Evolutionary conservation across 2,888 invertebrate genomes (phyloP).

Genomic region (Caenorhabditis angaria): DNA sequence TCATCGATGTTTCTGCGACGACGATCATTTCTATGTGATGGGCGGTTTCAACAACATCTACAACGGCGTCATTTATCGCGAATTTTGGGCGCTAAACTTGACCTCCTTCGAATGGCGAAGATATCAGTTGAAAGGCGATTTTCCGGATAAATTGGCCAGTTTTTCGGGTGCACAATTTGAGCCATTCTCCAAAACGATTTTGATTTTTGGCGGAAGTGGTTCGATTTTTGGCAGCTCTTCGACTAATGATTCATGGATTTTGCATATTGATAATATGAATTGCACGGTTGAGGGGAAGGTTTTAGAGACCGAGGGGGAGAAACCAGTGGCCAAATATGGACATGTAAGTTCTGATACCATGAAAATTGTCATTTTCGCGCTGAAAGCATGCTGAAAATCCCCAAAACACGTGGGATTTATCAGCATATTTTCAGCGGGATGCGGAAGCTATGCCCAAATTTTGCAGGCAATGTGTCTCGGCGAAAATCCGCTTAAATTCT

Average conservation of each 20-base stretch:
- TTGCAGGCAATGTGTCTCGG: constrained; percentile 38
- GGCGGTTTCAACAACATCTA: constrained; percentile 54
- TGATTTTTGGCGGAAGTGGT: constrained; percentile 60
- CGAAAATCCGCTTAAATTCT: constrained; percentile 30
- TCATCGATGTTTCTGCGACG: constrained; percentile 60
- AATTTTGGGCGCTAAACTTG: constrained; percentile 50
- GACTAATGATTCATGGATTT: constrained; percentile 39
- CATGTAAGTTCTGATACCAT: constrained; percentile 31
- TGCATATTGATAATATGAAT: constrained; percentile 29
- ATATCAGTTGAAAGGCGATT: constrained; percentile 22
- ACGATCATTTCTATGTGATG: constrained; percentile 62
- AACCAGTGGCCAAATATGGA: constrained; percentile 36
- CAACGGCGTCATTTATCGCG: constrained; percentile 15
- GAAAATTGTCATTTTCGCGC: not conserved
- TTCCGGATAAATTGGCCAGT: constrained; percentile 58
- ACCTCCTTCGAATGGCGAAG: constrained; percentile 51
- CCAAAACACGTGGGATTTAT: not conserved
- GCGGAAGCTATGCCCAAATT: too few relatives aligned
- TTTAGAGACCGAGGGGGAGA: constrained; percentile 9
- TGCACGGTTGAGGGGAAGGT: constrained; percentile 14
- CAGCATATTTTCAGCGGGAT: not conserved
- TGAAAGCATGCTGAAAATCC: too few relatives aligned
- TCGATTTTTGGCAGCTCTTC: constrained; percentile 49
- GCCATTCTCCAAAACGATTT: constrained; percentile 34
- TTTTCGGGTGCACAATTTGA: constrained; percentile 53